Conservation (phyloP, 2,888 invertebrate genomes). For the Schizotus pectinicornis region DNA sequence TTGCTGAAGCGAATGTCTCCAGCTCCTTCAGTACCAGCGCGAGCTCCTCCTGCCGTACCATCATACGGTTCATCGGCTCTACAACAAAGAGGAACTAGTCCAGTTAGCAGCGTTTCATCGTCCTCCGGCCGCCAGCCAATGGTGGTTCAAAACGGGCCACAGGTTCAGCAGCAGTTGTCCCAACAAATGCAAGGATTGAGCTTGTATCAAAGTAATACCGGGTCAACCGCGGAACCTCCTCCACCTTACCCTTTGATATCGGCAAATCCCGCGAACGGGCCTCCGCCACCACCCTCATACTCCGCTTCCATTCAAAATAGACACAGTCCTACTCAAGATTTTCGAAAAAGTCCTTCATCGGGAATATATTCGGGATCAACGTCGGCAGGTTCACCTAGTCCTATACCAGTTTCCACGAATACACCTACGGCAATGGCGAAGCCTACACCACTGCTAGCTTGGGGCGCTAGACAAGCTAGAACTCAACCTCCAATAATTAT, state of each 20-base stretch:
- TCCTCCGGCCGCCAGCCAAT: constrained; percentile 70
- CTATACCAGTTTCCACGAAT: constrained; percentile 70
- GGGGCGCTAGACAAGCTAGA: constrained; percentile 86
- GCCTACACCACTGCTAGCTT: constrained; percentile 82
- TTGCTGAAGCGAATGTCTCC: constrained; percentile 80
- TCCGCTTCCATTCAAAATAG: constrained; percentile 85
- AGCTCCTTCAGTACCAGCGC: constrained; percentile 70
- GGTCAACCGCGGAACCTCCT: constrained; percentile 69
- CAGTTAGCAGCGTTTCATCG: constrained; percentile 62
- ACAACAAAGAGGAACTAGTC: constrained; percentile 66
- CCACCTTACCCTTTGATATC: constrained; percentile 64
- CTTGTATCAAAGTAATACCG: constrained; percentile 71
- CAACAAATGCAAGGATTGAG: constrained; percentile 89
- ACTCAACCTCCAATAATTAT: constrained; percentile 94
- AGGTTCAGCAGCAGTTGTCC: constrained; percentile 81
- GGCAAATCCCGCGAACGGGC: constrained; percentile 63
- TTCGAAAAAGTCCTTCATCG: constrained; percentile 82
- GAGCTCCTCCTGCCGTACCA: constrained; percentile 70
- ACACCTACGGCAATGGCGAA: constrained; percentile 71
- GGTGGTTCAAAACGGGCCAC: constrained; percentile 82
- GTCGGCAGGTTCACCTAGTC: constrained; percentile 82
- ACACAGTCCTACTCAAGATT: constrained; percentile 84
- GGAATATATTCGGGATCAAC: constrained; percentile 85
- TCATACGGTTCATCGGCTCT: constrained; percentile 50
- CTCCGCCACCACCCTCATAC: constrained; percentile 84